A percentile compares a stretch with the other conserved stretches of the same genome.
Evolutionary conservation across 2,797 vertebrate genomes (phyloP).

Genomic region (Mus spretus): DNA sequence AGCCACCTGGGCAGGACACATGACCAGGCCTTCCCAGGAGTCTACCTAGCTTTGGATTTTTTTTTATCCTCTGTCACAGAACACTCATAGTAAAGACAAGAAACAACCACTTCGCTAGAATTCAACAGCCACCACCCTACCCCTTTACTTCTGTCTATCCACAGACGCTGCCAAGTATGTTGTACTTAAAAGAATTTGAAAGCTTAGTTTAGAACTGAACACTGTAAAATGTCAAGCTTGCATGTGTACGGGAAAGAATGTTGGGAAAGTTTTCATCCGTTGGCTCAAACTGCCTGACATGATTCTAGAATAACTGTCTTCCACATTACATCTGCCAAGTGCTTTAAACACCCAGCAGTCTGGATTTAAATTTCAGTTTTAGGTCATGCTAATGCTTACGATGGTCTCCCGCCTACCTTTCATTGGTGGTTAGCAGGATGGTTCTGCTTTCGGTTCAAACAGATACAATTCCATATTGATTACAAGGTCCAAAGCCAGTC

Average conservation of each 20-base stretch:
- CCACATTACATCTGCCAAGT: neutral
- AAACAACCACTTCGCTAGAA: neutral
- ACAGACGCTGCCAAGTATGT: neutral
- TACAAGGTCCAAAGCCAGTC: neutral
- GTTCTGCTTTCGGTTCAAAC: neutral
- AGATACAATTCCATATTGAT: neutral
- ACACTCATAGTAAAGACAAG: neutral
- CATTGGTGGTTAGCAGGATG: neutral
- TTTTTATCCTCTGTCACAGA: neutral
- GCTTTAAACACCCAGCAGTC: neutral
- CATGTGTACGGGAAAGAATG: neutral
- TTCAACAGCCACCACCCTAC: neutral
- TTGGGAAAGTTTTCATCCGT: neutral
- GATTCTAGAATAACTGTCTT: slow-evolving; percentile 10
- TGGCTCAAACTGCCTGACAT: neutral
- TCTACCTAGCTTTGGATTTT: neutral
- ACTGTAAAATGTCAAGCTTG: neutral
- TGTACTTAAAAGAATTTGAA: neutral
- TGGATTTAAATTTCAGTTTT: neutral
- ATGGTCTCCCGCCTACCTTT: neutral
- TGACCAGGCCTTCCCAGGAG: neutral
- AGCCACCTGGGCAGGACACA: neutral
- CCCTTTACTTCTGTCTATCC: neutral
- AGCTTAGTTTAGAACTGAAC: neutral
- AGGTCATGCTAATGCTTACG: neutral